Conservation (phyloP, 1,140 invertebrate genomes). For the Procambarus virginalis region DNA sequence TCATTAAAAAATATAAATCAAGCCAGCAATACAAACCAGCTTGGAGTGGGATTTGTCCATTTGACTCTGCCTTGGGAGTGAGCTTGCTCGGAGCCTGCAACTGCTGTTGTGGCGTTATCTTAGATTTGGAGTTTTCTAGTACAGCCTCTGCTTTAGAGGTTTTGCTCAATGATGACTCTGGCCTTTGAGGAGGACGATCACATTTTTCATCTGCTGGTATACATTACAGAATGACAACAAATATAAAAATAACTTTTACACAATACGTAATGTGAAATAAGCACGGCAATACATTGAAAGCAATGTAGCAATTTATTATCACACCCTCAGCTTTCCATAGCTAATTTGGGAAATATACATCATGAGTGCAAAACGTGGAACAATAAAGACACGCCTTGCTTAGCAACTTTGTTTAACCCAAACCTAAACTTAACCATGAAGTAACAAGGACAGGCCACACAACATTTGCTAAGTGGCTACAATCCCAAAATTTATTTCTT, state of each 20-base stretch:
- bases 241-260: not conserved
- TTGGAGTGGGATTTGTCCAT: constrained; percentile 6
- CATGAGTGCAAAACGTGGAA: no score
- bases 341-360: no score
- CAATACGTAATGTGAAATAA: no score
- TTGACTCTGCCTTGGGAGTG: not conserved
- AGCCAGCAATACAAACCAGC: not conserved
- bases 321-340: no score
- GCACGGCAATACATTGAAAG: no score
- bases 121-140: not conserved
- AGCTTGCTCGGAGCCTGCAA: not conserved
- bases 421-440: no score
- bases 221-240: not conserved
- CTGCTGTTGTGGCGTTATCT: not conserved
- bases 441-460: no score
- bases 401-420: no score
- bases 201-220: not conserved
- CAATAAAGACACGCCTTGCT: no score
- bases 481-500: no score
- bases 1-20: not conserved
- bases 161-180: not conserved
- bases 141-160: not conserved
- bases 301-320: no score
- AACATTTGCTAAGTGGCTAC: no score
- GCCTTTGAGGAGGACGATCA: not conserved